phyloP scores from a whole-genome alignment of 2,113 vertebrate species.

The Pipra filicauda region DNA sequence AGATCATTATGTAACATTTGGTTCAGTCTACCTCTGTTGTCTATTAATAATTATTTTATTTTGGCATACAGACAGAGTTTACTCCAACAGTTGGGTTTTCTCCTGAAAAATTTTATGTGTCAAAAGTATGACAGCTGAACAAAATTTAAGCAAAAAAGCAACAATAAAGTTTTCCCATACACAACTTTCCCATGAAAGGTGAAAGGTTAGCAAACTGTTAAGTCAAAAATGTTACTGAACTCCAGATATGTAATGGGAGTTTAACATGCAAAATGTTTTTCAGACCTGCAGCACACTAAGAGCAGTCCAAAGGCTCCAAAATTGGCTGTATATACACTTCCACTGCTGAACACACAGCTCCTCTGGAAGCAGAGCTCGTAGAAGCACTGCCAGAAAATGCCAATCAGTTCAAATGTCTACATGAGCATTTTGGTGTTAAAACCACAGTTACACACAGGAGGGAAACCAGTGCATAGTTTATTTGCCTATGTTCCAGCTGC shows the following conservation, averaged over 20 bases:
- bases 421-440: not conserved
- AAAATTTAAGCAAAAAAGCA: not conserved
- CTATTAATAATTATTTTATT: slow-evolving; percentile 3
- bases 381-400: not conserved
- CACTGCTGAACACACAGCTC: not conserved
- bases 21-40: not conserved
- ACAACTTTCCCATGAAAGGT: not conserved
- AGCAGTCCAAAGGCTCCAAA: not conserved
- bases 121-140: not conserved
- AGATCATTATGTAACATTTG: not conserved
- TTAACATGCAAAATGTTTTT: not conserved
- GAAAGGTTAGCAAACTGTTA: not conserved
- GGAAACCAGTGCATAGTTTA: not conserved
- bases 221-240: not conserved
- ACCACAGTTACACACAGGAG: not conserved
- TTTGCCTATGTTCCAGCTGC: not conserved
- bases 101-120: not conserved
- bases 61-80: not conserved
- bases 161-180: not conserved
- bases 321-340: not conserved
- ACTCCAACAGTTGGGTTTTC: not conserved
- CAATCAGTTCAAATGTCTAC: not conserved
- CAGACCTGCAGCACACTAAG: not conserved
- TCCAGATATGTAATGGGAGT: not conserved
- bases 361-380: not conserved